Evolutionary conservation across 2,888 invertebrate genomes (phyloP), one percentile per base, ranked within the genome.

Genomic region (Clanis bilineata): DNA sequence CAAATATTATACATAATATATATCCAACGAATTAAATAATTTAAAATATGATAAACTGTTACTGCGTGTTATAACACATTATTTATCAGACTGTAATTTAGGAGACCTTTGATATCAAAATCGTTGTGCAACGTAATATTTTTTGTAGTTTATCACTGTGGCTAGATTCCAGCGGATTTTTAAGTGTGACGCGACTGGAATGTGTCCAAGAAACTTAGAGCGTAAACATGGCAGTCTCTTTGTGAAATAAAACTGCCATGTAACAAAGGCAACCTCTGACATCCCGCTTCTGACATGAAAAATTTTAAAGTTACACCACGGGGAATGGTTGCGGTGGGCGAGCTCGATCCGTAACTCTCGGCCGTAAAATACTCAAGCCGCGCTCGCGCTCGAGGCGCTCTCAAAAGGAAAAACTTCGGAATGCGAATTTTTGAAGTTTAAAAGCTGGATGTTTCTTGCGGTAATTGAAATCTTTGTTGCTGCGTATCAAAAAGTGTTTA

Each of bases 141-240:
- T 79, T 76, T 72, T 70, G 74, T 69, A 76, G 72, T 83, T 79
- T 77, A 78, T 77, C 64, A 70, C 68, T 59, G 77, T 78, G 77
- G 78, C 79, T 74, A 69, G 70, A 76, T 80, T 81, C 80, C 79
- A 80, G 72, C 56, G 62, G 74, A 80, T 83, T 82, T 80, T 82
- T 71, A 72, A 62, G 64, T 72, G 66, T 74, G 74, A 77, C 72
- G 69, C 66, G 68, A 66, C 79, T 88, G 90, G 88, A 88, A 76
- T 64, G 68, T 74, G 68, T 85, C 88, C 90, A 89, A 88, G 80
- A 81, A 86, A 86, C 73, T 86, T 81, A 64, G 62, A 68, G 70
- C 77, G 76, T 75, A 81, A 85, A 84, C 83, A 82, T 78, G 83
- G 79, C 84, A 79, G 78, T 79, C 79, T 74, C 79, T 73, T 79